Evolutionary conservation across 1,140 invertebrate species (phyloP), one percentile per base, ranked within the genome.

Genomic region (Mya arenaria): DNA sequence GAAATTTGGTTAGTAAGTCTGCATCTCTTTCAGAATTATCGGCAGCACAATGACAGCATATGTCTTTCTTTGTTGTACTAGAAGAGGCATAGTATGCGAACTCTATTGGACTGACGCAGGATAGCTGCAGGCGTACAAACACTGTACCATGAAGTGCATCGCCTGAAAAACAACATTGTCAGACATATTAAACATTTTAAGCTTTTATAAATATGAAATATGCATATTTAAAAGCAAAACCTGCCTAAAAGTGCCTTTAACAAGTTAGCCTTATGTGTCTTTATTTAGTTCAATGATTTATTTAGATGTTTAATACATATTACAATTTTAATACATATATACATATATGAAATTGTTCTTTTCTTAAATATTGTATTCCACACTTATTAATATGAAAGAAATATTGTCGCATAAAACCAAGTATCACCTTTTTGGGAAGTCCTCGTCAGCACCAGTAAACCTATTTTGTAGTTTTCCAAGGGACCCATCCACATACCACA

Each of bases 261-360:
- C 55, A 58, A 58, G 55, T 8, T 58, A 8, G 55, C 55, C 55
- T 58, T 58, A n/a, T 58, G n/a, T n/a, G n/a, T 58, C 55, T 8
- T 23, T n/a, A 58, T 58, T 58, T n/a, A n/a, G 55, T 58, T 58
- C n/a, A n/a, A n/a, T n/a, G 55, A 58, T 58, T 58, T 58, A 58
- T 58, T 58, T 58, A 58, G 55, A 58, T 58, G 55, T 58, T 58
- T 58, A 58, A 58, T 58, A 58, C 55, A 58, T n/a, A 58, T 58
- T n/a, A n/a, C n/a, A n/a, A n/a, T 58, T 58, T 58, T 58, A 58
- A 58, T 58, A 58, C 55, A 58, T 58, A 58, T n/a, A 58, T n/a
- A 58, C n/a, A n/a, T n/a, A n/a, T n/a, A n/a, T n/a, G n/a, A n/a
- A n/a, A n/a, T 58, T 58, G 6, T 58, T 58, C n/a, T 28, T 58